These are phyloP conservation scores for Cenopis cana DNA, from an alignment of 2,888 invertebrate species.

Conservation along the genomic window DNA sequence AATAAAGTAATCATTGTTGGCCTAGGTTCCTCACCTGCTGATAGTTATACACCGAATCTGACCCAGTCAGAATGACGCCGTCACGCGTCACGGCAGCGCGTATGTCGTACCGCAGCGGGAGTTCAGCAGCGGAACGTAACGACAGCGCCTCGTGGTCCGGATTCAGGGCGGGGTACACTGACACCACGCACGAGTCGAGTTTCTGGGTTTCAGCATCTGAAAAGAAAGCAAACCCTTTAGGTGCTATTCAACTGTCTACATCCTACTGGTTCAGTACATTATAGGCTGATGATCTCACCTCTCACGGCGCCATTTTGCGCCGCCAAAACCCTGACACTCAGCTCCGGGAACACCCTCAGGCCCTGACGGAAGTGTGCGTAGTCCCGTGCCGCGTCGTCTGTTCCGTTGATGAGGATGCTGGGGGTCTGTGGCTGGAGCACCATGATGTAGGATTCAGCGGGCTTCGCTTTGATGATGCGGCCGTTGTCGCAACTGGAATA, in stretches of 20 bases:
- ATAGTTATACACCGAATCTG: conserved; percentile 91
- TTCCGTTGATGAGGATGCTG: conserved; percentile 92
- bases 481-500: conserved; percentile 89
- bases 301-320: conserved; percentile 44
- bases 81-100: conserved; percentile 95
- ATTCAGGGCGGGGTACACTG: conserved; percentile 97
- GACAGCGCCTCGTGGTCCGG: conserved; percentile 97
- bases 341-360: conserved; percentile 94
- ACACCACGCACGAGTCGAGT: conserved; percentile 96
- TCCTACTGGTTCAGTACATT: too few relatives aligned
- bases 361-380: conserved; percentile 95
- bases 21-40: conserved; percentile 83
- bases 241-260: too few relatives aligned
- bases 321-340: conserved; percentile 88
- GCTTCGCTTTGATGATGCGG: conserved; percentile 89
- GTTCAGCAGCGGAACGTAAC: conserved; percentile 88
- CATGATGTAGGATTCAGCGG: conserved; percentile 94
- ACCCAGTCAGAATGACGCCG: conserved; percentile 92
- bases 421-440: conserved; percentile 94
- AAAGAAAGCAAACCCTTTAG: not conserved
- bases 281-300: conserved; percentile 3
- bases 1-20: not conserved
- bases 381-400: conserved; percentile 92
- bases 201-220: conserved; percentile 81
- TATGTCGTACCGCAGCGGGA: conserved; percentile 89